Conservation (phyloP, 2,797 vertebrate species). For the Aldrovandia affinis region DNA sequence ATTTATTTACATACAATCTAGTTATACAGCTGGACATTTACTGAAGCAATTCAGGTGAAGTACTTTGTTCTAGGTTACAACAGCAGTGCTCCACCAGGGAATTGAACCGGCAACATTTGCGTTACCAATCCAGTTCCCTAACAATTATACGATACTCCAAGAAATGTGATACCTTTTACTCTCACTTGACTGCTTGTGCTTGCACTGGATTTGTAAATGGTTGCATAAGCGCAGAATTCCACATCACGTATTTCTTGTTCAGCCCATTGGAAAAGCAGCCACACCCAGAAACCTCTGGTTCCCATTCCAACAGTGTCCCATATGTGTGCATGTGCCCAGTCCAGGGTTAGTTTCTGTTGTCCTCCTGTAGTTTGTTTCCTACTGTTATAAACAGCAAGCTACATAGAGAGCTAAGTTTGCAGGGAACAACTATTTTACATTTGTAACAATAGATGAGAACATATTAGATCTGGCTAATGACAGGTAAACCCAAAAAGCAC, state of each 20-base stretch:
- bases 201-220: neutral
- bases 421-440: neutral
- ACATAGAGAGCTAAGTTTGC: neutral
- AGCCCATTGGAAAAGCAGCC: neutral
- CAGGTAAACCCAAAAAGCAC: too few species aligned
- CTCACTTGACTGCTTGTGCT: neutral
- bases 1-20: too few species aligned
- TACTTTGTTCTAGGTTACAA: too few species aligned
- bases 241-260: neutral
- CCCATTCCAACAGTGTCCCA: neutral
- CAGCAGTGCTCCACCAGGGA: too few species aligned
- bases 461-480: too few species aligned
- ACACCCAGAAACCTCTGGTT: neutral
- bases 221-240: neutral
- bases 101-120: too few species aligned
- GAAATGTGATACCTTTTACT: neutral
- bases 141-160: too few species aligned
- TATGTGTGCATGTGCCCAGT: neutral
- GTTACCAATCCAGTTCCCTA: too few species aligned
- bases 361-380: neutral
- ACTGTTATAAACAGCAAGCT: neutral
- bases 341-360: neutral
- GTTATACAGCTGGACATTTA: too few species aligned
- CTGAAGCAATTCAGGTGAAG: too few species aligned
- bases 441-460: neutral